Base-by-base conservation (phyloP, 2,797 vertebrate genomes). In the Simalia tracyae region DNA sequence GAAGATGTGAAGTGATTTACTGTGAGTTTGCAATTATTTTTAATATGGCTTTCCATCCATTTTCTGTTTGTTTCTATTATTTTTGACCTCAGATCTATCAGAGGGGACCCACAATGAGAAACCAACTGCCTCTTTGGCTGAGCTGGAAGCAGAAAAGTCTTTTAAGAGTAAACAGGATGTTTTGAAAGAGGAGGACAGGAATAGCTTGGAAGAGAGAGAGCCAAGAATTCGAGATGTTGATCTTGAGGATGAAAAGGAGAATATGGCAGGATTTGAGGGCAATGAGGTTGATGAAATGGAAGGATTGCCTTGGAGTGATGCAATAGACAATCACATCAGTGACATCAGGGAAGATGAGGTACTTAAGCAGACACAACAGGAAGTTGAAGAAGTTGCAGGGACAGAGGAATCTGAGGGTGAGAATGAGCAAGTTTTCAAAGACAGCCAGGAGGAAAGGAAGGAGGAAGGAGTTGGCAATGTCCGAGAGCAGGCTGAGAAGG, bases 391-490 rank as follows among this genome's bases (percentile, higher is more conserved):
- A 9, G 93, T 90, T 50, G 86, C 89, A 81, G 91, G 85, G 60
- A 28, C 57, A 26, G 93, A 87, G 3, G 97, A 85, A 28, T 87
- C 94, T 0, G 93, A 91, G 10, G 92, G 90, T 24, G 94, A 94
- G 63, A 91, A 93, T 93, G 92, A 93, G 2, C 91, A 93, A 26
- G 2, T 93, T 93, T 90, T 76, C 89, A 95, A 96, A 68, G 57
- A 95, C 64, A 94, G 76, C 63, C 92, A 92, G 86, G 94, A 94
- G n/a, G 94, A 96, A 42, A 96, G 92, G 86, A 96, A 95, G 64
- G 96, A 96, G 54, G 92, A 5, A 0, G 89, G 91, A n/a, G 91
- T 85, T 92, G 96, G 72, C 63, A 86, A 46, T 42, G 57, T 64
- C 61, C 94, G 64, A 89, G 96, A 97, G 1, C 95, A 22, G 56